These are phyloP conservation scores for Calyptomena viridis DNA, from an alignment of 2,113 vertebrate species.

Conservation along the genomic window DNA sequence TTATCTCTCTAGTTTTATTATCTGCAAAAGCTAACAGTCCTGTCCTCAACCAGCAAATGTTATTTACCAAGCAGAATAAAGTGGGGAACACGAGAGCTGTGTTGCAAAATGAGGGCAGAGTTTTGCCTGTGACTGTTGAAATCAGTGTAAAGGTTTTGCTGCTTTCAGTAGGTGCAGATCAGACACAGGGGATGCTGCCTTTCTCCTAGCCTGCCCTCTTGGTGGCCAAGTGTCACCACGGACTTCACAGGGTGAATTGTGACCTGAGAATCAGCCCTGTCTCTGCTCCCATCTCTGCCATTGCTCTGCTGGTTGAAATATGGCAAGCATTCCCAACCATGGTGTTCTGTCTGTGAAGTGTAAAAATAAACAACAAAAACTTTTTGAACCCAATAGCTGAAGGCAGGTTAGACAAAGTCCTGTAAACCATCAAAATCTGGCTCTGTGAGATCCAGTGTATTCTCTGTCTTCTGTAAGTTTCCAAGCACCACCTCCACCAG, in stretches of 20 bases:
- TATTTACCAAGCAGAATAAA: slow-evolving; percentile 22
- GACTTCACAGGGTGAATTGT: background rate
- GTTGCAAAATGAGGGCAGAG: background rate
- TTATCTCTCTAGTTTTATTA: slow-evolving; percentile 3
- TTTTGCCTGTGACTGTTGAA: background rate
- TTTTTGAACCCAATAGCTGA: background rate
- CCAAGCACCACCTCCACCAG: background rate
- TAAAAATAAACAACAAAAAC: background rate
- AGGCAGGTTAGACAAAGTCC: background rate
- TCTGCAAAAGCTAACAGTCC: background rate
- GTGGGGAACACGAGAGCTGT: background rate
- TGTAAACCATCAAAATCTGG: background rate
- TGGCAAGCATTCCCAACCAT: background rate
- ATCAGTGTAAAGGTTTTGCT: background rate
- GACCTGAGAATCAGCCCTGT: background rate
- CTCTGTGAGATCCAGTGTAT: background rate
- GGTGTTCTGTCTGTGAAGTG: background rate
- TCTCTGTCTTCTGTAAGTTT: background rate
- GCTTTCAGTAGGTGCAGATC: background rate
- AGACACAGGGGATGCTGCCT: background rate
- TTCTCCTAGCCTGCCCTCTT: background rate
- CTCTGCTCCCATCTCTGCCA: background rate
- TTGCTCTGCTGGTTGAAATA: background rate
- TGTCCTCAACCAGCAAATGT: slow-evolving; percentile 30
- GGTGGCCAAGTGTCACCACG: accelerated